A percentile compares a stretch with the other conserved stretches of the same genome.
Conservation (phyloP, 2,113 vertebrate genomes). For the Alligator sinensis region DNA sequence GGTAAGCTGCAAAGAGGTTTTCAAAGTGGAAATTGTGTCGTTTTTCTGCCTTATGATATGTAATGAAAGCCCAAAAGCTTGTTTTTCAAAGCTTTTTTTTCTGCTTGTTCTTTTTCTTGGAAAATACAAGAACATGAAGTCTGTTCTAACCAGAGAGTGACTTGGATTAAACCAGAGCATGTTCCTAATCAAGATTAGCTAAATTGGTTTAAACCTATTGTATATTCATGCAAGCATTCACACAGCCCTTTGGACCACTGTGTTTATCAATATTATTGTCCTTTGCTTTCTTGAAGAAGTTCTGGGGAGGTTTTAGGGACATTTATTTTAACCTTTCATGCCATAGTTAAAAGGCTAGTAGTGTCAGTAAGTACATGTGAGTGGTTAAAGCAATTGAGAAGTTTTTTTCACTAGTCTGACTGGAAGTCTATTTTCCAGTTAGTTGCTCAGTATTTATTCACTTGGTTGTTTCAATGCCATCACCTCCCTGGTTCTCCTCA, state of each 20-base stretch:
- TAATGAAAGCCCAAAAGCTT: neutral
- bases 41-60: neutral
- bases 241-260: neutral
- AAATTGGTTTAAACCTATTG: neutral
- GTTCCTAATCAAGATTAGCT: neutral
- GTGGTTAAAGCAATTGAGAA: conserved; percentile 25
- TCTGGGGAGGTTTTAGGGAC: neutral
- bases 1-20: neutral
- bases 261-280: neutral
- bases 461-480: conserved; percentile 46
- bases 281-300: neutral
- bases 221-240: neutral
- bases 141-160: neutral
- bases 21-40: accelerated
- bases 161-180: neutral
- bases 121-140: neutral
- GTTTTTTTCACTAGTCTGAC: neutral
- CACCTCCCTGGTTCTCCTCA: conserved; percentile 41
- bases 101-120: neutral
- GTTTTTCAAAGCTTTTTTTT: neutral
- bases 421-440: conserved; percentile 63
- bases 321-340: neutral
- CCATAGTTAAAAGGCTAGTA: conserved; percentile 15
- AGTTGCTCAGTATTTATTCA: conserved; percentile 68
- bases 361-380: neutral